A percentile compares a stretch with the other conserved stretches of the same genome.
Conservation (phyloP, 2,797 vertebrate species). For the Pseudomugil tenellus region DNA sequence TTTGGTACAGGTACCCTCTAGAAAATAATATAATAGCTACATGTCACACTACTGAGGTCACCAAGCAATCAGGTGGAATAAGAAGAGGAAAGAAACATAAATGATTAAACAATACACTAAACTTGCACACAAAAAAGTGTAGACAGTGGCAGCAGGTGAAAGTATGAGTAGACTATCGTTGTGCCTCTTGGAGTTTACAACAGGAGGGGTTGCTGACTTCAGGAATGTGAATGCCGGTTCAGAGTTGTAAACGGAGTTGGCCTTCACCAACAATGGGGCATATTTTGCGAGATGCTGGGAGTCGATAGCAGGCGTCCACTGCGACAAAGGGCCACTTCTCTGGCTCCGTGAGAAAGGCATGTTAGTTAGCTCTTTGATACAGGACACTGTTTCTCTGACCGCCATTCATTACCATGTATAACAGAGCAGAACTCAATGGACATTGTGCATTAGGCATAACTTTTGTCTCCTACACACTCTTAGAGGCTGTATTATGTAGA, state of each 20-base stretch:
- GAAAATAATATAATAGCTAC: background rate
- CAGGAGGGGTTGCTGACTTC: conserved; percentile 61
- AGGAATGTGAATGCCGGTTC: conserved; percentile 76
- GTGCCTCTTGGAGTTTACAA: conserved; percentile 33
- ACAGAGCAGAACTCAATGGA: conserved; percentile 90
- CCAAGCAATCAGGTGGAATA: background rate
- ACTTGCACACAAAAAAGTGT: background rate
- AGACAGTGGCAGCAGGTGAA: background rate
- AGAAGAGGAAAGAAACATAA: background rate
- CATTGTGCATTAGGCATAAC: conserved; percentile 88
- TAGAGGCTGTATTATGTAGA: conserved; percentile 52
- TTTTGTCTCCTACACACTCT: conserved; percentile 86
- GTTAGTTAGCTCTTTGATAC: conserved; percentile 87
- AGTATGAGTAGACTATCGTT: conserved; percentile 24
- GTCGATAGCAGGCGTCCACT: conserved; percentile 76
- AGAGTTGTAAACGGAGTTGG: conserved; percentile 79
- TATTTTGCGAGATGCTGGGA: conserved; percentile 82
- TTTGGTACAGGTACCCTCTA: background rate
- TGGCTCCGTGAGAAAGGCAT: conserved; percentile 88
- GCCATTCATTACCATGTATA: conserved; percentile 92
- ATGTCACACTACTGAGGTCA: background rate
- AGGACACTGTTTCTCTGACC: conserved; percentile 91
- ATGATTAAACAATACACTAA: background rate
- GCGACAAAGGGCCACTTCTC: conserved; percentile 82
- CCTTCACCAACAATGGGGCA: conserved; percentile 82